A percentile compares a stretch with the other conserved stretches of the same genome.
Conservation (phyloP, 2,113 vertebrate species). For the Elachura formosa region DNA sequence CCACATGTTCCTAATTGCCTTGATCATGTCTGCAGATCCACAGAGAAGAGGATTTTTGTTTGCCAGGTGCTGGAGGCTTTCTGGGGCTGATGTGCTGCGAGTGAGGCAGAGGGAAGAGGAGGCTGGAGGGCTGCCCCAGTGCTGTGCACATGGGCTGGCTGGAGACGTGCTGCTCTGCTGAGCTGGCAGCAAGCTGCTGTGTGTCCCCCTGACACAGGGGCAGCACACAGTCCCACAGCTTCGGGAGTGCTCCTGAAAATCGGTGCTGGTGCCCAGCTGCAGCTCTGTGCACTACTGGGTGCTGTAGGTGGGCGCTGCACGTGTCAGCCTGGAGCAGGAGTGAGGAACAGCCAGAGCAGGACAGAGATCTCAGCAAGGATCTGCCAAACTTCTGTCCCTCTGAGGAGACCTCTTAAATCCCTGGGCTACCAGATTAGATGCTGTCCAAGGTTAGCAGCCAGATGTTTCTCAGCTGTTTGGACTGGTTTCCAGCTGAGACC, state of each 20-base stretch:
- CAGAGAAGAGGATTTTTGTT: background rate
- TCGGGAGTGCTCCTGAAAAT: background rate
- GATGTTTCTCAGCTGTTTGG: constrained; percentile 73
- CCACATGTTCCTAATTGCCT: background rate
- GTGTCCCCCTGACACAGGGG: rapidly evolving
- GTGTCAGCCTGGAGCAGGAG: background rate
- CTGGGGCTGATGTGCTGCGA: background rate
- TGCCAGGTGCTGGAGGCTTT: background rate
- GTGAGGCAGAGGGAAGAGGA: background rate
- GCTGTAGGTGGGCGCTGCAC: background rate
- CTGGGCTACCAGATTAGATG: constrained; percentile 64
- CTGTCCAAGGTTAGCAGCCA: constrained; percentile 68
- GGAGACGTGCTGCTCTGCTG: rapidly evolving
- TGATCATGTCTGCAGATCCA: background rate
- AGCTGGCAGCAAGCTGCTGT: background rate
- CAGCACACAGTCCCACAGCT: background rate
- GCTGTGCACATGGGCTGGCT: rapidly evolving
- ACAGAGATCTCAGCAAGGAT: background rate
- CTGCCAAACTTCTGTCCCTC: constrained; percentile 56
- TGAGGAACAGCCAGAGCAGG: background rate
- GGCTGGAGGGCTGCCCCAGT: background rate
- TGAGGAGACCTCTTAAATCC: constrained; percentile 35
- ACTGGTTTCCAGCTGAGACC: constrained; percentile 58
- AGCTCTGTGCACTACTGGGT: background rate
- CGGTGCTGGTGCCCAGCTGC: rapidly evolving